These are phyloP conservation scores for Pachyseris speciosa DNA, from an alignment of 64 coral and sea anemone genomes.

Conservation along the genomic window DNA sequence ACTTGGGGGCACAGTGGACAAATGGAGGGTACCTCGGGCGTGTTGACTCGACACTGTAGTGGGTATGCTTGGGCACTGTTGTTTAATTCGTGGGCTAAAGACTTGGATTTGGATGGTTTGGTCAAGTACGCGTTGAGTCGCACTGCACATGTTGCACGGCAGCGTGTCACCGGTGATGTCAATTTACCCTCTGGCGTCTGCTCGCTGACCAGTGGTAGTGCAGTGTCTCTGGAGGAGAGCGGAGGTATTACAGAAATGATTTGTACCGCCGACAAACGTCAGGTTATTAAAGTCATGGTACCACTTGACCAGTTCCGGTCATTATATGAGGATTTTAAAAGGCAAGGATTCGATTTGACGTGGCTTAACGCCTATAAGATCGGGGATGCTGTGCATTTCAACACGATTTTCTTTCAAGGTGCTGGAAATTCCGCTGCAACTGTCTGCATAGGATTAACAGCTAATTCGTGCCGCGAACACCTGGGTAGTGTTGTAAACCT, in stretches of 20 bases:
- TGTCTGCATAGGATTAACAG: conserved; percentile 10
- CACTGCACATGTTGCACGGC: neutral
- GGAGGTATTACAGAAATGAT: neutral
- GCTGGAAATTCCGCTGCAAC: neutral
- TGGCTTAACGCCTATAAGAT: conserved; percentile 15
- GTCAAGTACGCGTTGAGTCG: conserved; percentile 25
- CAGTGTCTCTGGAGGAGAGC: neutral
- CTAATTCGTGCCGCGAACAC: neutral
- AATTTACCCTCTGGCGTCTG: neutral
- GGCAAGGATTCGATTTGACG: conserved; percentile 8
- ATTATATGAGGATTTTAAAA: neutral
- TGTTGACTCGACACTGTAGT: conserved; percentile 10
- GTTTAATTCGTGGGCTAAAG: conserved; percentile 59
- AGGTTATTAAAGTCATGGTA: neutral
- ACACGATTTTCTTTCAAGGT: conserved; percentile 17
- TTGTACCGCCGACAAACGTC: neutral
- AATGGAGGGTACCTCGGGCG: conserved; percentile 44
- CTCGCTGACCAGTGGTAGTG: neutral
- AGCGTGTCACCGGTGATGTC: neutral
- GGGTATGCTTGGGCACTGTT: conserved; percentile 42
- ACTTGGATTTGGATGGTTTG: conserved; percentile 15
- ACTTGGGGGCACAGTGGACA: conserved; percentile 44
- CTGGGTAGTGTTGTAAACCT: neutral
- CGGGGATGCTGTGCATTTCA: conserved; percentile 1
- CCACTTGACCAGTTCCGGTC: neutral